These are phyloP conservation scores for Maniola hyperantus DNA, from an alignment of 2,888 invertebrate genomes.

Conservation along the genomic window DNA sequence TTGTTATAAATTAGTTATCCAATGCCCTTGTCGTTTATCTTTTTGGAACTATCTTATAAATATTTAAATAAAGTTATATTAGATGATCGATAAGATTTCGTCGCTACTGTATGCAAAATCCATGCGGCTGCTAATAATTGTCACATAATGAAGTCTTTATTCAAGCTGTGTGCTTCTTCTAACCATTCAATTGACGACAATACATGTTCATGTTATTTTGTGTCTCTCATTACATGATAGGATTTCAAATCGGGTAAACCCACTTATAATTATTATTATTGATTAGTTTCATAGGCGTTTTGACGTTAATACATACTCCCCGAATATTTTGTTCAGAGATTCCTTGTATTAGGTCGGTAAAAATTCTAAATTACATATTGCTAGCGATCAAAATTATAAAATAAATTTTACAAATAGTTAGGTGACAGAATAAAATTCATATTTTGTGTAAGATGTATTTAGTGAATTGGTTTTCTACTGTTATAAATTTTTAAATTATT, in stretches of 20 bases:
- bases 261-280: neutral
- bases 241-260: neutral
- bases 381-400: neutral
- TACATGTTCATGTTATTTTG: slow-evolving; percentile 15
- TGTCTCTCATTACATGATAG: slow-evolving; percentile 15
- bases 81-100: slow-evolving; percentile 44
- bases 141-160: slow-evolving; percentile 60
- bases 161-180: slow-evolving; percentile 70
- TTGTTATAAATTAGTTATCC: too few species aligned
- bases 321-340: neutral
- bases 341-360: neutral
- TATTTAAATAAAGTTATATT: too few species aligned
- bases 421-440: slow-evolving; percentile 27
- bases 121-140: slow-evolving; percentile 67
- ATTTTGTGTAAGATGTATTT: slow-evolving; percentile 38
- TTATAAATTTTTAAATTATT: slow-evolving; percentile 47
- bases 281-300: neutral
- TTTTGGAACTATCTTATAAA: too few species aligned
- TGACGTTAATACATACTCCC: neutral
- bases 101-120: slow-evolving; percentile 56
- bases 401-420: neutral
- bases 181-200: slow-evolving; percentile 50
- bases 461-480: slow-evolving; percentile 44
- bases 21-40: too few species aligned
- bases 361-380: neutral